Conservation (phyloP, 92 coral and sea anemone genomes). For the Blastomussa wellsi region DNA sequence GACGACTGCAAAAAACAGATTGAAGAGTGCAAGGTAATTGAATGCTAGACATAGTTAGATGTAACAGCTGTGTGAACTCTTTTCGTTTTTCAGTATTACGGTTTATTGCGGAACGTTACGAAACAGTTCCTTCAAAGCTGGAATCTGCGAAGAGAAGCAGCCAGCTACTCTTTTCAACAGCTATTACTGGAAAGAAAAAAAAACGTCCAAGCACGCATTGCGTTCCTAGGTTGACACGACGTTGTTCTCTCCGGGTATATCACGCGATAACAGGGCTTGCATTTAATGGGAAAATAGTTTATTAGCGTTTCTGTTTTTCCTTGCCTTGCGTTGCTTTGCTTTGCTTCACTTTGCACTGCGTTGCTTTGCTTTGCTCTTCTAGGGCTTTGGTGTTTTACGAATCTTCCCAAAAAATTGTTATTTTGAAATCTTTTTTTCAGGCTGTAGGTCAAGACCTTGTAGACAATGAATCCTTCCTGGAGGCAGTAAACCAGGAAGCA, state of each 20-base stretch:
- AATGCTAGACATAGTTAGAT: no score
- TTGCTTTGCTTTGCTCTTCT: no score
- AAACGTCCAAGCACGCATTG: no score
- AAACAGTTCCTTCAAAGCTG: neutral
- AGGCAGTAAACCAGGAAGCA: slow-evolving; percentile 83
- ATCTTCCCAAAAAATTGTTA: neutral
- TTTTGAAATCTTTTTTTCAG: slow-evolving; percentile 19
- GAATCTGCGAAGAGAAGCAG: neutral
- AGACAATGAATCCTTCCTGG: slow-evolving; percentile 70
- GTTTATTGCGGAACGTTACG: neutral
- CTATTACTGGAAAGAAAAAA: no score
- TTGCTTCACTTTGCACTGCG: neutral
- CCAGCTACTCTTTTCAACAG: neutral
- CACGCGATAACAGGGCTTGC: neutral
- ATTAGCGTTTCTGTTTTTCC: no score
- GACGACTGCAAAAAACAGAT: slow-evolving; percentile 87
- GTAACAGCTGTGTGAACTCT: no score
- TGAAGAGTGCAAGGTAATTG: slow-evolving; percentile 79
- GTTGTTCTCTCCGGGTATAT: no score
- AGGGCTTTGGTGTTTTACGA: neutral
- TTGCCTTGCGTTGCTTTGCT: neutral
- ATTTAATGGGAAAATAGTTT: no score
- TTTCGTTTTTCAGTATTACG: neutral
- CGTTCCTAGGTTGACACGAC: no score
- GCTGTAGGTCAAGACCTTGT: slow-evolving; percentile 67